A percentile compares a stretch with the other conserved stretches of the same genome.
Evolutionary conservation across 64 coral and sea anemone species (phyloP).

Genomic region (Actinia equina): DNA sequence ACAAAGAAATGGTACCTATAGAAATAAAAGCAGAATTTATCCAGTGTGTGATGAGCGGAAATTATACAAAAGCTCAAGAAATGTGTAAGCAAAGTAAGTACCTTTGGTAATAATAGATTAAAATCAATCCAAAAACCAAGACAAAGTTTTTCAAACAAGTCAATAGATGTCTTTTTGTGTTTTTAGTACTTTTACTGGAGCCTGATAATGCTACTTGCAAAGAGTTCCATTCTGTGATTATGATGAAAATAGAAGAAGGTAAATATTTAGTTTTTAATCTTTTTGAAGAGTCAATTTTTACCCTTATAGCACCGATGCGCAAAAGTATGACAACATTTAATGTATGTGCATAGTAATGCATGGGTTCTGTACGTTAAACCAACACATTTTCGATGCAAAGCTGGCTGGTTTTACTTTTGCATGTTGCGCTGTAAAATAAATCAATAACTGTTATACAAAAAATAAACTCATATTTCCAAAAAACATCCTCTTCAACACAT

Average conservation of each 20-base stretch:
- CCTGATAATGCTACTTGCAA: constrained; percentile 77
- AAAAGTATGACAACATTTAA: too few relatives aligned
- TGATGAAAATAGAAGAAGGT: constrained; percentile 83
- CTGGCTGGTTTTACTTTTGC: too few relatives aligned
- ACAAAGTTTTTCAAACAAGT: too few relatives aligned
- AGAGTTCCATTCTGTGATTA: constrained; percentile 81
- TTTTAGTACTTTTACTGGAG: constrained; percentile 75
- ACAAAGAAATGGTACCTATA: constrained; percentile 51
- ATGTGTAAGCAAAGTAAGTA: constrained; percentile 70
- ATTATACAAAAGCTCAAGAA: constrained; percentile 78
- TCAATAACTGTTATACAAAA: not conserved
- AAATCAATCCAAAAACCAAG: too few relatives aligned
- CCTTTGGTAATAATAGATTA: too few relatives aligned
- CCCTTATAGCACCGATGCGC: too few relatives aligned
- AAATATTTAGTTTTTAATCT: not conserved
- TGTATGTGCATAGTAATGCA: too few relatives aligned
- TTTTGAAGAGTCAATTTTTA: not conserved
- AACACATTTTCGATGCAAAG: too few relatives aligned
- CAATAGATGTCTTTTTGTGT: not conserved
- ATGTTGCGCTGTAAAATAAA: too few relatives aligned
- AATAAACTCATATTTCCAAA: too few relatives aligned
- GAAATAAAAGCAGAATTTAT: constrained; percentile 87
- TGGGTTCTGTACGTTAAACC: too few relatives aligned
- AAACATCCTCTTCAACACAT: too few relatives aligned
- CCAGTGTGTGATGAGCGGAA: constrained; percentile 68